A percentile compares a stretch with the other conserved stretches of the same genome.
These are phyloP conservation scores for Acheta domesticus DNA, from an alignment of 2,888 invertebrate genomes.

Conservation along the genomic window DNA sequence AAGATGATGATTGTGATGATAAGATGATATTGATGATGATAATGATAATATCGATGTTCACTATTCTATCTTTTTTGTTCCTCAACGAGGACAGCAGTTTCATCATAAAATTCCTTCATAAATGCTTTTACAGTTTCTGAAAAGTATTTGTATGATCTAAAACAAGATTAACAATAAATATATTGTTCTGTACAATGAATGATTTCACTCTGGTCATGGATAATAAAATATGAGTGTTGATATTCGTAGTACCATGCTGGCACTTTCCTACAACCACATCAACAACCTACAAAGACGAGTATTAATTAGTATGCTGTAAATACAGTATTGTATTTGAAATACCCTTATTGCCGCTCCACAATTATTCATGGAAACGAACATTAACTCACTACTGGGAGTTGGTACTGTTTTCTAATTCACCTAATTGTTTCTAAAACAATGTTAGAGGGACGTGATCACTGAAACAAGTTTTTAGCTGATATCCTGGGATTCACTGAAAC, in stretches of 20 bases:
- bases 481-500: neutral
- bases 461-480: neutral
- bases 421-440: slow-evolving; percentile 11
- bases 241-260: neutral
- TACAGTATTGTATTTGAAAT: neutral
- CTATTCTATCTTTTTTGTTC: neutral
- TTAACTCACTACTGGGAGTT: neutral
- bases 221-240: slow-evolving; percentile 18
- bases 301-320: slow-evolving; percentile 9
- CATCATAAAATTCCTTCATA: slow-evolving; percentile 9
- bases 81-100: neutral
- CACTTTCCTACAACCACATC: neutral
- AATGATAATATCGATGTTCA: neutral
- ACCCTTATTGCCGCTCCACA: slow-evolving; percentile 18
- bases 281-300: slow-evolving; percentile 18
- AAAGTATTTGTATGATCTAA: slow-evolving; percentile 18
- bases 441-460: slow-evolving; percentile 18
- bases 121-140: slow-evolving; percentile 8
- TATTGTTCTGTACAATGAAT: slow-evolving; percentile 18
- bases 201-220: slow-evolving; percentile 11
- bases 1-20: too few relatives aligned
- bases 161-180: slow-evolving; percentile 18
- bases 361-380: neutral
- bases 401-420: neutral
- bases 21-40: too few relatives aligned